Conservation (phyloP, 2,113 vertebrate species). For the Chaenogobius annularis region DNA sequence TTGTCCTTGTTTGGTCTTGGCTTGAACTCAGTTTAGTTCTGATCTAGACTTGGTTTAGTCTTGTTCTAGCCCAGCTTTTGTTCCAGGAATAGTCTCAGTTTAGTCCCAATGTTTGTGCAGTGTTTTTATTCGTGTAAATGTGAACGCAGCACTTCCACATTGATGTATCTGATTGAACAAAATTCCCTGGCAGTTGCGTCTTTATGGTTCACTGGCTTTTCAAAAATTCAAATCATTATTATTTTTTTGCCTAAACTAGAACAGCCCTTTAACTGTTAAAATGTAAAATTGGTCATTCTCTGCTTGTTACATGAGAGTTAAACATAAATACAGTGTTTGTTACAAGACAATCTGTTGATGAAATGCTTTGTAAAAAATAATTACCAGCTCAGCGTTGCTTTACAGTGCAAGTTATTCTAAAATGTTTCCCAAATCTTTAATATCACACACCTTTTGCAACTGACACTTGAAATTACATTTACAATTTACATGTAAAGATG, state of each 20-base stretch:
- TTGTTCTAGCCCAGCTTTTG: too few relatives aligned
- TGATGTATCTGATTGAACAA: background rate
- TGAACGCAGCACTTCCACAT: background rate
- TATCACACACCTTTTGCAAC: background rate
- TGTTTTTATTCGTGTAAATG: too few relatives aligned
- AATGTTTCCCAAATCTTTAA: background rate
- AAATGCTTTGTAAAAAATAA: background rate
- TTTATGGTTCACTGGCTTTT: too few relatives aligned
- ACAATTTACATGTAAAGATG: conserved; percentile 11
- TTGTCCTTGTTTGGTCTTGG: too few relatives aligned
- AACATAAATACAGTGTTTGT: background rate
- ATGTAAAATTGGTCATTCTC: too few relatives aligned
- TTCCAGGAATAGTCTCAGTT: too few relatives aligned
- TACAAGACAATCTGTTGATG: background rate
- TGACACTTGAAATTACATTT: background rate
- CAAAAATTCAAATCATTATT: too few relatives aligned
- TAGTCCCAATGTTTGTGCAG: background rate
- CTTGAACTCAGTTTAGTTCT: too few relatives aligned
- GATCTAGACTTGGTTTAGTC: too few relatives aligned
- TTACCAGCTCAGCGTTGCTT: background rate
- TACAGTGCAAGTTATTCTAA: background rate
- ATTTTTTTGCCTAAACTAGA: too few relatives aligned
- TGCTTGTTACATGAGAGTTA: background rate
- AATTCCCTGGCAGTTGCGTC: background rate
- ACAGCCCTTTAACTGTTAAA: too few relatives aligned